A percentile compares a stretch with the other conserved stretches of the same genome.
These are phyloP conservation scores for Pelecanoides urinatrix DNA, from an alignment of 2,113 vertebrate genomes.

Conservation along the genomic window DNA sequence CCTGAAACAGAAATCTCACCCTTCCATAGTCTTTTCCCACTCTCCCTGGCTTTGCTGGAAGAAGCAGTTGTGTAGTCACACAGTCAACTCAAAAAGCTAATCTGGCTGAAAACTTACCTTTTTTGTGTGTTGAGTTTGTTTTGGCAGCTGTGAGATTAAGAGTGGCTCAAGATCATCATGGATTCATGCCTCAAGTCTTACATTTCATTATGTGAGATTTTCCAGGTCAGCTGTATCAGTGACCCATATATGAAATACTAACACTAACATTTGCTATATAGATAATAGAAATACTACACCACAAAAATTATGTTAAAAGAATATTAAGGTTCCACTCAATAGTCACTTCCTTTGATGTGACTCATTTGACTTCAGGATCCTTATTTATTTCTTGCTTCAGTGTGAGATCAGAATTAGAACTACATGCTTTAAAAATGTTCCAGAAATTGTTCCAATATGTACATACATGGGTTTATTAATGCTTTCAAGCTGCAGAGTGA, in stretches of 20 bases:
- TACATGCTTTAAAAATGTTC: neutral
- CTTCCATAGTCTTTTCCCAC: neutral
- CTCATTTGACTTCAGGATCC: neutral
- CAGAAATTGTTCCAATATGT: conserved; percentile 11
- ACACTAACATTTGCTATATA: neutral
- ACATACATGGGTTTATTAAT: neutral
- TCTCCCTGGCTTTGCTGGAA: neutral
- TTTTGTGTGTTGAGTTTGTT: neutral
- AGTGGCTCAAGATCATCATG: neutral
- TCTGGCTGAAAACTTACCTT: neutral
- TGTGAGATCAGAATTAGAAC: neutral
- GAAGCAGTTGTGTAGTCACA: neutral
- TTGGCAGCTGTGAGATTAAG: neutral
- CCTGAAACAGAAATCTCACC: neutral
- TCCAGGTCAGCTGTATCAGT: neutral
- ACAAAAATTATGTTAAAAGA: neutral
- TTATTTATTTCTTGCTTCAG: conserved; percentile 3
- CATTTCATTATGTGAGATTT: neutral
- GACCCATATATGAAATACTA: neutral
- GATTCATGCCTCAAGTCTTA: neutral
- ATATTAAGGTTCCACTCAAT: neutral
- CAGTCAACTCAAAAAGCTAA: neutral
- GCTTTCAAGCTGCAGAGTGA: neutral
- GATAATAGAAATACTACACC: neutral
- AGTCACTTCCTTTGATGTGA: neutral